A percentile compares a stretch with the other conserved stretches of the same genome.
phyloP scores from a whole-genome alignment of 2,113 vertebrate species.

The Onychostoma macrolepis region DNA sequence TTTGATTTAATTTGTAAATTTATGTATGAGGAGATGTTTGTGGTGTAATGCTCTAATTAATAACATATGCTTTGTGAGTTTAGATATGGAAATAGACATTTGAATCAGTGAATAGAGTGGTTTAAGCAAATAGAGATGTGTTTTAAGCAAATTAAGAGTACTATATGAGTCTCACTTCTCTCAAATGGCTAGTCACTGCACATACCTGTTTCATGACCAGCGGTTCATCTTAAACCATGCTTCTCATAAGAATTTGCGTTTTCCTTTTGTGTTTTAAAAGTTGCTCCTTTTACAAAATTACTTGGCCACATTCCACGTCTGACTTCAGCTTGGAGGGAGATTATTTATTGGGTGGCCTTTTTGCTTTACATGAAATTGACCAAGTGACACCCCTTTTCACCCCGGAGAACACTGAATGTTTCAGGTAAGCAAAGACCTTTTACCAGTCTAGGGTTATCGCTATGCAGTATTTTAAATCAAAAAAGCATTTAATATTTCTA shows the following conservation, averaged over 20 bases:
- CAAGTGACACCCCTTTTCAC: not conserved
- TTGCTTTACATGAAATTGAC: conserved; percentile 37
- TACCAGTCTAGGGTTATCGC: not conserved
- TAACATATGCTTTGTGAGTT: not conserved
- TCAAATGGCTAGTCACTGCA: not conserved
- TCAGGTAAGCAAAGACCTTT: conserved; percentile 29
- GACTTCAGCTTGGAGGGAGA: conserved; percentile 47
- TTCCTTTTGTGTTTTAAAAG: conserved; percentile 40
- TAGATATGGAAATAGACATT: conserved; percentile 22
- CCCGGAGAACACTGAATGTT: conserved; percentile 42
- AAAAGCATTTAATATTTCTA: not conserved
- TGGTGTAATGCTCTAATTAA: conserved; percentile 28
- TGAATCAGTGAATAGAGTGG: conserved; percentile 28
- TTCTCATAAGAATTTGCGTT: not conserved
- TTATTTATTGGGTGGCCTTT: conserved; percentile 54
- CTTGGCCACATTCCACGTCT: conserved; percentile 22
- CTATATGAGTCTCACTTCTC: not conserved
- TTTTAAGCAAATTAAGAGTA: conserved; percentile 40
- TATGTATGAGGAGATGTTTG: not conserved
- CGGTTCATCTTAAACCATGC: conserved; percentile 28
- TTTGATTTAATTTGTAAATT: not conserved
- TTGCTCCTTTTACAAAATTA: not conserved
- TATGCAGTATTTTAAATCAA: not conserved
- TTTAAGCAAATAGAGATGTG: conserved; percentile 51
- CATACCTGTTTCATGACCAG: not conserved